Percentiles rank a stretch among this genome's conserved stretches.
Evolutionary conservation across 2,888 invertebrate genomes (phyloP).

Genomic region (Lapara coniferarum): DNA sequence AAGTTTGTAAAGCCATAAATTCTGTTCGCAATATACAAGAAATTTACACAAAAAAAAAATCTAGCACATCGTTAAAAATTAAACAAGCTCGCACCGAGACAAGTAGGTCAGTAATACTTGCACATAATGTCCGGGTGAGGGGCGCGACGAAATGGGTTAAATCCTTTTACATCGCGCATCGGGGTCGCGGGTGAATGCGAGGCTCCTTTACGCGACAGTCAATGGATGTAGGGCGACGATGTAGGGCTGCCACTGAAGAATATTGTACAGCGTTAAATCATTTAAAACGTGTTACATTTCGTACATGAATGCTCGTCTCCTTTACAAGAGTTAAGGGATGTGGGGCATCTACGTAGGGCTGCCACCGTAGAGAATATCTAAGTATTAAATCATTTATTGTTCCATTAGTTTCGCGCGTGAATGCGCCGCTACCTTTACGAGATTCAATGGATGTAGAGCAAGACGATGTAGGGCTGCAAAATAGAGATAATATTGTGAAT

Average conservation of each 20-base stretch:
- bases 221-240: conserved; percentile 10
- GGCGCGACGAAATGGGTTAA: conserved; percentile 1
- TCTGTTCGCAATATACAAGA: background rate
- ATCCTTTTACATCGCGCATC: conserved; percentile 7
- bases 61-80: conserved; percentile 2
- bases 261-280: background rate
- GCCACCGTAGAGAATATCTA: background rate
- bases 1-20: background rate
- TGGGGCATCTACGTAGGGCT: background rate
- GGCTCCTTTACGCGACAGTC: background rate
- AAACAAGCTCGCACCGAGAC: background rate
- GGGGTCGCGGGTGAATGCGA: conserved; percentile 3
- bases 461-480: background rate
- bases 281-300: background rate
- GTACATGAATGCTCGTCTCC: background rate
- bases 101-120: conserved; percentile 4
- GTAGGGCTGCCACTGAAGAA: background rate
- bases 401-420: too few species aligned
- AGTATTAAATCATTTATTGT: too few species aligned
- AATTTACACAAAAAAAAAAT: background rate
- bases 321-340: too few species aligned
- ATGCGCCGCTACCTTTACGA: too few species aligned
- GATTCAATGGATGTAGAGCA: too few species aligned
- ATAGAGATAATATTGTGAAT: background rate
- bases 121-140: background rate